Percentiles rank a stretch among this genome's conserved stretches.
Conservation (phyloP, 2,888 invertebrate species). For the Limnephilus auricula region DNA sequence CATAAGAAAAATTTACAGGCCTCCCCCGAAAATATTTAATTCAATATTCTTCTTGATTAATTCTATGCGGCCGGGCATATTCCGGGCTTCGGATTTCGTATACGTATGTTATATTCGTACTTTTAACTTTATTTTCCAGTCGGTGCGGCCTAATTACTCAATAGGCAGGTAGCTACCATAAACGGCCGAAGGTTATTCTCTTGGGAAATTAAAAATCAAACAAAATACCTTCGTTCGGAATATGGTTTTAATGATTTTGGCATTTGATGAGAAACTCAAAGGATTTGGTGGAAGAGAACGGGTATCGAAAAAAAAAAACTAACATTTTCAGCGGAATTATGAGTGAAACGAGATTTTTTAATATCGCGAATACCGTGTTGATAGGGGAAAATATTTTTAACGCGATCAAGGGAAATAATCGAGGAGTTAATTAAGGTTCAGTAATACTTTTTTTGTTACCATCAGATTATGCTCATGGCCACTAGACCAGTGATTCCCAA, state of each 20-base stretch:
- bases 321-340: neutral
- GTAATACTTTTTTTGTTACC: neutral
- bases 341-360: neutral
- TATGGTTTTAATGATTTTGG: conserved; percentile 22
- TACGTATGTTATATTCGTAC: neutral
- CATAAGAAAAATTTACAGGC: neutral
- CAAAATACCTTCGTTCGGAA: conserved; percentile 31
- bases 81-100: neutral
- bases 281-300: neutral
- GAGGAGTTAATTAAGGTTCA: neutral
- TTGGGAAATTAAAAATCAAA: conserved; percentile 45
- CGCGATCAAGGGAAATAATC: neutral
- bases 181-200: conserved; percentile 21
- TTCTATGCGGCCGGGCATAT: neutral
- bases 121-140: neutral
- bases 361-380: neutral
- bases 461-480: neutral
- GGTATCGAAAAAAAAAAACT: neutral
- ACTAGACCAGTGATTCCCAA: neutral
- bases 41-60: neutral
- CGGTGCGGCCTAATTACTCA: conserved; percentile 10
- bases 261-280: conserved; percentile 8
- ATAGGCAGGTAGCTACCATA: neutral
- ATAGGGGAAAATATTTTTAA: neutral
- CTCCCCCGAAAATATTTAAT: neutral